A percentile compares a stretch with the other conserved stretches of the same genome.
Conservation (phyloP, 2,113 vertebrate species). For the Gambusia holbrooki region DNA sequence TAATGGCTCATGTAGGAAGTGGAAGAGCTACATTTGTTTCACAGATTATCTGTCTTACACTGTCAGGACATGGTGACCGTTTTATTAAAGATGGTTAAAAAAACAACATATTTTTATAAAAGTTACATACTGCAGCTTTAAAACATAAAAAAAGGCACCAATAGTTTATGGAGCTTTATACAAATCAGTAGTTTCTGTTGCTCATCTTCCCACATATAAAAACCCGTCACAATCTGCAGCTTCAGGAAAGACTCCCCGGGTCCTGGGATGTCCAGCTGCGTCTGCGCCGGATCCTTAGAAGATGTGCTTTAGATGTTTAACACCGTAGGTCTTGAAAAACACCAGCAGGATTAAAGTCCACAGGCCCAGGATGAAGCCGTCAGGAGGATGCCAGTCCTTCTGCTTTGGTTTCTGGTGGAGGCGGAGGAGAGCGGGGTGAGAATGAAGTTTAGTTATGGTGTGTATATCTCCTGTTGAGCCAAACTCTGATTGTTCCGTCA, state of each 20-base stretch:
- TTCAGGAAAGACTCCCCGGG: not conserved
- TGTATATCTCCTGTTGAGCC: constrained; percentile 60
- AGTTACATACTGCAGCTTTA: too few relatives aligned
- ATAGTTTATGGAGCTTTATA: not conserved
- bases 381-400: constrained; percentile 97
- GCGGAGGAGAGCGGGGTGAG: not conserved
- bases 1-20: too few relatives aligned
- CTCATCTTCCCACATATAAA: constrained; percentile 2
- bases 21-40: too few relatives aligned
- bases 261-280: constrained; percentile 6
- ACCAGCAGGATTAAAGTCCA: constrained; percentile 97
- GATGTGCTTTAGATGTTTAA: constrained; percentile 97
- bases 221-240: constrained; percentile 18
- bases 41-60: too few relatives aligned
- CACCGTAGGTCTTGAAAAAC: constrained; percentile 96
- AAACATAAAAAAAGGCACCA: constrained; percentile 13
- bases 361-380: constrained; percentile 96
- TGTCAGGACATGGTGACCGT: too few relatives aligned
- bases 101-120: too few relatives aligned
- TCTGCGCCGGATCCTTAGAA: constrained; percentile 78
- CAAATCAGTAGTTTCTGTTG: constrained; percentile 2
- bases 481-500: constrained; percentile 67
- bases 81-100: too few relatives aligned
- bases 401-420: constrained; percentile 90
- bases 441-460: constrained; percentile 56